Base-by-base conservation (phyloP, 2,888 invertebrate genomes). In the Pterostichus madidus region DNA sequence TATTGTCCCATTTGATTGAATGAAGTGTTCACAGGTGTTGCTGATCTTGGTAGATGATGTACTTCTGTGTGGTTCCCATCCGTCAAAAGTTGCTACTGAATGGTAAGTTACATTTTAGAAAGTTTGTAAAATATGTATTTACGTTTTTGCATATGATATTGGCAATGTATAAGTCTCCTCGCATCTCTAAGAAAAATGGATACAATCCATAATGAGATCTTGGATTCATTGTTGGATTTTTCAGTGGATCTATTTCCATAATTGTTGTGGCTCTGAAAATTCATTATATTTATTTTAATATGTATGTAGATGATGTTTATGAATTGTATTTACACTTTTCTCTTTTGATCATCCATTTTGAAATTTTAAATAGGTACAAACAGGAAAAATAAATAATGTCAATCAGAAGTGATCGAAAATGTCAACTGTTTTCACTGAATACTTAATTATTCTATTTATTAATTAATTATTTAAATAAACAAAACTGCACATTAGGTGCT, bases 121-220 rank as follows among this genome's bases (percentile, higher is more conserved):
- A 2, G 3, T 24, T 24, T 24, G 24, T 24, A 24, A 24, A 24
- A 3, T 24, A 24, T 2, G 15, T 44, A 39, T 44, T 52, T 76
- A 35, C 52, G 11, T 76, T 53, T 76, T 53, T 76, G 5, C 11
- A n/a, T 44, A 75, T 52, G 17, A 7, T 7, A n/a, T 75, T 75
- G 0, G 49, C 49, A 7, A 59, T 31, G 49, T 85, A 78, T 56
- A 87, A 64, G 84, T 87, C 87, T 11, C 85, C 83, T 32, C 86
- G 68, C 84, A 87, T 86, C 35, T 85, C 83, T 8, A 87, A 46
- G 49, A 85, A 84, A 31, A 84, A 68, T 2, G 87, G 84, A 84
- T 86, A 86, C 13, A 87, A 83, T 6, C 87, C 86, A n/a, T 84
- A 78, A 71, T 86, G 87, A 35, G 84, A 52, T 83, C 84, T 84